phyloP scores from a whole-genome alignment of 2,797 vertebrate species.

The Novumbra hubbsi region DNA sequence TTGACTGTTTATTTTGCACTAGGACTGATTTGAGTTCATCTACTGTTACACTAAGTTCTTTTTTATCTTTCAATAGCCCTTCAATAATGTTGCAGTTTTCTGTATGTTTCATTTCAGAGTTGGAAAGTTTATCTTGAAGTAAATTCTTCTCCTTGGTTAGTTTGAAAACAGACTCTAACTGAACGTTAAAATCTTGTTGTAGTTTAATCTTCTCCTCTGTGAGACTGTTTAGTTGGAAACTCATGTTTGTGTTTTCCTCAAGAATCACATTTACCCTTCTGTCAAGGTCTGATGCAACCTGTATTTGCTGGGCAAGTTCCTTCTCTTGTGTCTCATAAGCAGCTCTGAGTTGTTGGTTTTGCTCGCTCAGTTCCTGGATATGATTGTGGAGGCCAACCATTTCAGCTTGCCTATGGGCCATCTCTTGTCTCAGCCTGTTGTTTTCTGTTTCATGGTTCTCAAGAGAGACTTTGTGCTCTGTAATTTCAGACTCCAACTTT shows the following conservation, averaged over 20 bases:
- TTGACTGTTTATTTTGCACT: constrained; percentile 63
- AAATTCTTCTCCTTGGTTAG: constrained; percentile 58
- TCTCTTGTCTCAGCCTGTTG: constrained; percentile 50
- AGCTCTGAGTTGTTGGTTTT: constrained; percentile 54
- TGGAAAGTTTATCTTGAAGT: constrained; percentile 62
- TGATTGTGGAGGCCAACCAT: constrained; percentile 38
- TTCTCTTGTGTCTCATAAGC: constrained; percentile 66
- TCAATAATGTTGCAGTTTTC: constrained; percentile 65
- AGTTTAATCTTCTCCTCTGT: constrained; percentile 68
- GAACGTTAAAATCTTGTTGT: constrained; percentile 64
- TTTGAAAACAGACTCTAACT: constrained; percentile 53
- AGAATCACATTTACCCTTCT: constrained; percentile 41
- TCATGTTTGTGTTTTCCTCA: constrained; percentile 57
- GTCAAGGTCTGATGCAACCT: constrained; percentile 61
- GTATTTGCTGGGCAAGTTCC: constrained; percentile 61
- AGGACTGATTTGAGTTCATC: constrained; percentile 66
- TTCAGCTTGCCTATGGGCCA: constrained; percentile 40
- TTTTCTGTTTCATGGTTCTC: constrained; percentile 50
- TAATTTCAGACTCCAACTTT: constrained; percentile 65
- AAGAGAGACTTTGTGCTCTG: constrained; percentile 50
- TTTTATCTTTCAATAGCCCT: constrained; percentile 70
- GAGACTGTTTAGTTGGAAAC: constrained; percentile 63
- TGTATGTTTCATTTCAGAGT: constrained; percentile 59
- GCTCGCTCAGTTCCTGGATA: constrained; percentile 42
- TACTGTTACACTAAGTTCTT: constrained; percentile 53